These are phyloP conservation scores for Chlamydotis undulata DNA, from an alignment of 2,113 vertebrate genomes.

Conservation along the genomic window DNA sequence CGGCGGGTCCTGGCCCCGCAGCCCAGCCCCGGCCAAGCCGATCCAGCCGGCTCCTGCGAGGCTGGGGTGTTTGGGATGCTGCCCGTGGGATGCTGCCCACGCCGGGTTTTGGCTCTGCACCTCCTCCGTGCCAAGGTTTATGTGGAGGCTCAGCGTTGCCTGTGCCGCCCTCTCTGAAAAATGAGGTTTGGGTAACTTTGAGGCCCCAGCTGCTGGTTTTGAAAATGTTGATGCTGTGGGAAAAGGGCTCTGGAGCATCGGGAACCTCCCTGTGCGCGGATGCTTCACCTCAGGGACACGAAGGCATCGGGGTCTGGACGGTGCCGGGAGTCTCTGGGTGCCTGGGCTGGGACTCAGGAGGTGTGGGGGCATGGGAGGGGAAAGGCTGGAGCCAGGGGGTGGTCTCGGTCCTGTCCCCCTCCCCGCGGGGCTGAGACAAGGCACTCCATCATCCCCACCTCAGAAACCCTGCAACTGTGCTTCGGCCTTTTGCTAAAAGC, in stretches of 20 bases:
- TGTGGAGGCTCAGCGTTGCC: background rate
- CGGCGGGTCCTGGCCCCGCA: fast-evolving
- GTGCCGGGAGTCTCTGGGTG: background rate
- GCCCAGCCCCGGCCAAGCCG: fast-evolving
- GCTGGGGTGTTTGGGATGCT: fast-evolving
- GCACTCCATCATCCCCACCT: background rate
- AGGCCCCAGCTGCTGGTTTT: background rate
- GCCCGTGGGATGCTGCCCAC: background rate
- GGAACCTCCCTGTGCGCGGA: fast-evolving
- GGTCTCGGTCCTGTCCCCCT: background rate
- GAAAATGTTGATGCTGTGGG: background rate
- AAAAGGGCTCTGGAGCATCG: fast-evolving
- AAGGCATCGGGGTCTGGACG: background rate
- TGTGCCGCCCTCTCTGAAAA: background rate
- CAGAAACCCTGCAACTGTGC: too few species aligned
- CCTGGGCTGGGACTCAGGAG: background rate
- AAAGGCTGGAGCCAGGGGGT: background rate
- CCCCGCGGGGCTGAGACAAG: background rate
- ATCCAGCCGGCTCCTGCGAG: fast-evolving
- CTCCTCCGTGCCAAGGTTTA: fast-evolving
- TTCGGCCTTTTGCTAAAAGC: background rate
- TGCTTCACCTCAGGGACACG: background rate
- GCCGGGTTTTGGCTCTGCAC: background rate
- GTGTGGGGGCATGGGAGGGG: background rate
- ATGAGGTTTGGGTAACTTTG: fast-evolving